Conservation (phyloP, 1,140 invertebrate species). For the Chironomus tepperi region DNA sequence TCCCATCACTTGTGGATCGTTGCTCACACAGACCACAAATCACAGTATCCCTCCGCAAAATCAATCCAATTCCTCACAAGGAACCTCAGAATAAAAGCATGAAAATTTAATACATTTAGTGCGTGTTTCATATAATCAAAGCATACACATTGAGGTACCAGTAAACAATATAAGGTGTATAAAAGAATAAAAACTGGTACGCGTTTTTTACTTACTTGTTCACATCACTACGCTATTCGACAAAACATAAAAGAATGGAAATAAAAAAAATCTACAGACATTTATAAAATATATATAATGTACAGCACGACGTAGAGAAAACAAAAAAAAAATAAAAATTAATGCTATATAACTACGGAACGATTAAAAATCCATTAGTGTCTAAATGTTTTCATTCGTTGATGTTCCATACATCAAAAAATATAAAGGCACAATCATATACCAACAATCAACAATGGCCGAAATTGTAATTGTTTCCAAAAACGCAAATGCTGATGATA, state of each 20-base stretch:
- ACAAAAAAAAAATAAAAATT: too few species aligned
- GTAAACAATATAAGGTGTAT: background rate
- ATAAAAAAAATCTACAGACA: background rate
- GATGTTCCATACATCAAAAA: slow-evolving; percentile 4
- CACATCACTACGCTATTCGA: too few species aligned
- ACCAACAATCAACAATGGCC: background rate
- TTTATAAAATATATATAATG: background rate
- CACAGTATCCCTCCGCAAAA: too few species aligned
- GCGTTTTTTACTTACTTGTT: too few species aligned
- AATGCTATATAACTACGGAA: background rate
- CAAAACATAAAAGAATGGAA: background rate
- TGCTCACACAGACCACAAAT: too few species aligned
- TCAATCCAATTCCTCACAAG: too few species aligned
- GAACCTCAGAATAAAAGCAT: background rate
- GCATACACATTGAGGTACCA: background rate
- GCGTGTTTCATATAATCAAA: slow-evolving; percentile 1
- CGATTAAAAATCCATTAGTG: slow-evolving; percentile 13
- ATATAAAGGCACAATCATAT: background rate
- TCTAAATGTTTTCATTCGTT: slow-evolving; percentile 14
- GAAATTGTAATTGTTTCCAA: slow-evolving; percentile 23
- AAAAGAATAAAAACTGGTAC: too few species aligned
- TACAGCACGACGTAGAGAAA: background rate
- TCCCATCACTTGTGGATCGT: too few species aligned
- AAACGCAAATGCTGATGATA: background rate
- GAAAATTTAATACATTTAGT: slow-evolving; percentile 11